Evolutionary conservation across 1,140 invertebrate species (phyloP).

Genomic region (Macrotrachela quadricornifera): DNA sequence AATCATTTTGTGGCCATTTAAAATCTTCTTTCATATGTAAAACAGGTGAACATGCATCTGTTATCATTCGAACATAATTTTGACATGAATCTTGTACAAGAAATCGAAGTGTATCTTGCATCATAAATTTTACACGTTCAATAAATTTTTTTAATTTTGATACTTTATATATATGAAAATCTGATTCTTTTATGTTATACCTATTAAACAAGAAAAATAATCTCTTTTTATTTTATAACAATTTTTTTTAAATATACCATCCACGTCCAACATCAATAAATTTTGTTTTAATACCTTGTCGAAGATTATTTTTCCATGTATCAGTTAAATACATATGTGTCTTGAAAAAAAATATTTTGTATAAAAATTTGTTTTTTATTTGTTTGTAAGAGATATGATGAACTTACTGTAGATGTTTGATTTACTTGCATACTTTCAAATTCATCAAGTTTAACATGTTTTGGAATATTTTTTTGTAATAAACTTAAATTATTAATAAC

Average conservation of each 20-base stretch:
- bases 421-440: conserved; percentile 31
- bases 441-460: conserved; percentile 38
- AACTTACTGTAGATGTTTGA: conserved; percentile 25
- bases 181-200: conserved; percentile 45
- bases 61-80: conserved; percentile 38
- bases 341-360: conserved; percentile 25
- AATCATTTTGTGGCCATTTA: conserved; percentile 38
- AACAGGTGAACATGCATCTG: conserved; percentile 41
- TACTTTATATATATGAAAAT: conserved; percentile 44
- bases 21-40: conserved; percentile 36
- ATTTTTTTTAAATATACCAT: too few relatives aligned
- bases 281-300: conserved; percentile 40
- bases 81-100: conserved; percentile 43
- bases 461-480: conserved; percentile 41
- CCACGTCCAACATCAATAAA: conserved; percentile 50
- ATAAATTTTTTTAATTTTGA: conserved; percentile 50
- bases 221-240: conserved; percentile 40
- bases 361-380: background rate
- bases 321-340: conserved; percentile 43
- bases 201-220: conserved; percentile 42
- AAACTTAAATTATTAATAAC: conserved; percentile 37
- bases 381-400: too few relatives aligned
- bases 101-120: conserved; percentile 47
- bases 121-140: conserved; percentile 45
- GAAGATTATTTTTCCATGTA: conserved; percentile 43